Evolutionary conservation across 1,140 invertebrate genomes (phyloP), one percentile per base, ranked within the genome.

Genomic region (Anastatus disparis): DNA sequence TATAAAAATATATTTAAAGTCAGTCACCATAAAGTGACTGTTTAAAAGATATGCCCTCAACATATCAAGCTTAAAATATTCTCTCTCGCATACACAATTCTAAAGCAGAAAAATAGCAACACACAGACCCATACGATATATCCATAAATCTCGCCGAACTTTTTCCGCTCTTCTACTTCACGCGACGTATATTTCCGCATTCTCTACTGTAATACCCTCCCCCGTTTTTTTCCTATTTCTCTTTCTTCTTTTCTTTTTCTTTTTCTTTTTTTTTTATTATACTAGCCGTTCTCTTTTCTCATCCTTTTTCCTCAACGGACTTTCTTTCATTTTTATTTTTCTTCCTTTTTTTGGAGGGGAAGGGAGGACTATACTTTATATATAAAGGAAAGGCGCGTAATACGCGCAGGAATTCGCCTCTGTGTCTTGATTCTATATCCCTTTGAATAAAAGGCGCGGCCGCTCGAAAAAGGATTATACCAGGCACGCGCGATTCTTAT

Each of bases 361-460:
- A n/a, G n/a, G n/a, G n/a, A n/a, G 65, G 58, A 50, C 22, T 26
- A 1, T 20, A 53, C 42, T 55, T 29, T 29, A 29, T 27, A 27
- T 27, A 12, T n/a, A n/a, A n/a, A n/a, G n/a, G n/a, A n/a, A 8
- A 35, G 35, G n/a, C 26, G 48, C 71, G 72, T 72, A 63, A 77
- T 76, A 75, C 75, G 75, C 71, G 66, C 38, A 72, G 72, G 74
- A 79, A 77, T 79, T 71, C 74, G 27, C 62, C 62, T 48, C n/a
- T 46, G 29, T 53, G 63, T 58, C 53, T 56, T 35, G 22, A 61
- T 56, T 17, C 31, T 35, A n/a, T n/a, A n/a, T n/a, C 27, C 17
- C 27, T 67, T 56, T 40, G 31, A 50, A 22, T n/a, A n/a, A 59
- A 35, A n/a, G 27, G 29, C 55, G 26, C 52, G 64, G 6, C 10